Conservation (phyloP, 2,888 invertebrate genomes). For the Dione vanillae region DNA sequence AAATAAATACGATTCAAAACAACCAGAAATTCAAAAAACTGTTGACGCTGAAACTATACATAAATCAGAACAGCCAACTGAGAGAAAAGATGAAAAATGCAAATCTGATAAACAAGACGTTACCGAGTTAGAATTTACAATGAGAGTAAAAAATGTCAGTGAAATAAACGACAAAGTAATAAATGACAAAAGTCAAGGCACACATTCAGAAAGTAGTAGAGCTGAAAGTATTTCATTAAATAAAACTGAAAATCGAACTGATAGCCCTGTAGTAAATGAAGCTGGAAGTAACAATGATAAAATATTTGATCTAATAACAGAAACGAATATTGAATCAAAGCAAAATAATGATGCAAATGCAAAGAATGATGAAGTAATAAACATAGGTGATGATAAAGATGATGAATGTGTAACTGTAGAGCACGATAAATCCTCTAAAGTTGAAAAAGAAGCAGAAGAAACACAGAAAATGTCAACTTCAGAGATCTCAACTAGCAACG, state of each 20-base stretch:
- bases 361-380: constrained; percentile 38
- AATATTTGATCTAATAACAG: constrained; percentile 3
- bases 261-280: background rate
- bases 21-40: background rate
- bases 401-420: constrained; percentile 22
- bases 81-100: background rate
- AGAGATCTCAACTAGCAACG: constrained; percentile 7
- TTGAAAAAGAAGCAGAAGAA: constrained; percentile 11
- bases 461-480: background rate
- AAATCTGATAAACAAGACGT: background rate
- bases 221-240: constrained; percentile 15
- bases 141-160: constrained; percentile 19
- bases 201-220: constrained; percentile 29
- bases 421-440: constrained; percentile 20
- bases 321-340: background rate
- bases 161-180: constrained; percentile 8
- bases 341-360: background rate
- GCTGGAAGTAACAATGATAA: constrained; percentile 15
- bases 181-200: constrained; percentile 2
- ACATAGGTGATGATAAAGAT: constrained; percentile 43
- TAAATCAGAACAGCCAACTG: background rate
- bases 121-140: constrained; percentile 4
- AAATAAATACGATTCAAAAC: background rate
- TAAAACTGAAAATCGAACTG: background rate
- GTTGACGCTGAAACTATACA: background rate